These are phyloP conservation scores for Addax nasomaculatus DNA, from an alignment of 2,113 vertebrate genomes.

Conservation along the genomic window DNA sequence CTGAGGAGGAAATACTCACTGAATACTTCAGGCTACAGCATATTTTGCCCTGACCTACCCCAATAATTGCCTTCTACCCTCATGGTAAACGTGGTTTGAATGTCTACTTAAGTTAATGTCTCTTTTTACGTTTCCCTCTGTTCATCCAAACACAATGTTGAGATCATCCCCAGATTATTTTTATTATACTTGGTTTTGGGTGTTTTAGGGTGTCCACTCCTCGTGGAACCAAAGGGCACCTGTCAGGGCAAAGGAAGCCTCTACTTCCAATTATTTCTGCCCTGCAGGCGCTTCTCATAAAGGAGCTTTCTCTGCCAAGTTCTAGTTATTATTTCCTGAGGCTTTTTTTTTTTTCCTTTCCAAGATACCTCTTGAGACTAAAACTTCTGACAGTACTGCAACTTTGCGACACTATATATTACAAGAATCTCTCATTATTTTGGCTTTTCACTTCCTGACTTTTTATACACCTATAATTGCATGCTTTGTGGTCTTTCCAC, in stretches of 20 bases:
- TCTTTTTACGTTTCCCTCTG: background rate
- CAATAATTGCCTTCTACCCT: background rate
- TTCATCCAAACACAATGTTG: background rate
- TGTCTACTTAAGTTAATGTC: background rate
- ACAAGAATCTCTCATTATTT: conserved; percentile 50
- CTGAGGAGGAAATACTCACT: background rate
- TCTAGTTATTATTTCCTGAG: conserved; percentile 28
- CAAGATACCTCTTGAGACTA: conserved; percentile 18
- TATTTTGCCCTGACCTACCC: background rate
- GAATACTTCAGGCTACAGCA: background rate
- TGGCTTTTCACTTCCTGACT: background rate
- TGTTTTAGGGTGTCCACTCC: background rate
- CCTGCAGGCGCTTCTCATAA: conserved; percentile 34
- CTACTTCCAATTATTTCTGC: conserved; percentile 61
- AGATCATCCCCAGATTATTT: background rate
- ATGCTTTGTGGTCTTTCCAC: background rate
- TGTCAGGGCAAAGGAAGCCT: conserved; percentile 20
- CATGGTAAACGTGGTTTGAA: background rate
- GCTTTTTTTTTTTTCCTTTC: background rate
- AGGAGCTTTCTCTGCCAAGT: conserved; percentile 22
- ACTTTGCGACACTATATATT: conserved; percentile 29
- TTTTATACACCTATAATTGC: conserved; percentile 22
- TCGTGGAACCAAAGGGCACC: conserved; percentile 19
- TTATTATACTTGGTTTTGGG: background rate
- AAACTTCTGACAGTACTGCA: conserved; percentile 25